These are phyloP conservation scores for Artibeus lituratus DNA, from an alignment of 2,797 vertebrate species.

Conservation along the genomic window DNA sequence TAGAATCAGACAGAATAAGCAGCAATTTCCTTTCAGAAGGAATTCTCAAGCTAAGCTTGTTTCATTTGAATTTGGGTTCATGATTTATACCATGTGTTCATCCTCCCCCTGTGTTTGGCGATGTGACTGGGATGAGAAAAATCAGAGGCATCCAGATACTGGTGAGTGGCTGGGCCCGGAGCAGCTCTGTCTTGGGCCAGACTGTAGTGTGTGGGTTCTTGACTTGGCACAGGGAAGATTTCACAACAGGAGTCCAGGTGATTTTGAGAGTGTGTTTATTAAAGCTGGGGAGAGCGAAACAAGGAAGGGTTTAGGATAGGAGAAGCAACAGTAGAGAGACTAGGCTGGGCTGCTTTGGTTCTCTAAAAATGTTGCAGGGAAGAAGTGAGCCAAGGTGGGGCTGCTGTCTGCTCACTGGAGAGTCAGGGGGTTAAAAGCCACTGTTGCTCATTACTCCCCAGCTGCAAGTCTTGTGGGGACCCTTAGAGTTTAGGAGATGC, in stretches of 20 bases:
- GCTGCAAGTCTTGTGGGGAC: not conserved
- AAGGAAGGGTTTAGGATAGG: not conserved
- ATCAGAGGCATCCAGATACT: not conserved
- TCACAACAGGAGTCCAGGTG: not conserved
- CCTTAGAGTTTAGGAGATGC: not conserved
- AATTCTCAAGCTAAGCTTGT: constrained; percentile 17
- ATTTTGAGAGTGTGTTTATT: not conserved
- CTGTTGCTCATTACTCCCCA: not conserved
- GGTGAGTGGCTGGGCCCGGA: not conserved
- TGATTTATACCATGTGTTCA: not conserved
- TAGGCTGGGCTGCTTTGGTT: not conserved
- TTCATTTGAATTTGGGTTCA: constrained; percentile 21
- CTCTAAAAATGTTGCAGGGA: not conserved
- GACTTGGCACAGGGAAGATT: not conserved
- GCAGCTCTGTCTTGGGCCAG: not conserved
- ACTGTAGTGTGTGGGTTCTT: not conserved
- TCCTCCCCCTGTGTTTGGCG: not conserved
- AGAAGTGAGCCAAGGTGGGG: not conserved
- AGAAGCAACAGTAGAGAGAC: not conserved
- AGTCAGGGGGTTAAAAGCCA: not conserved
- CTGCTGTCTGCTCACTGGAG: not conserved
- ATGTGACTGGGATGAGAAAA: not conserved
- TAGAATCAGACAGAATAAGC: not conserved
- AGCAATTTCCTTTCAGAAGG: not conserved
- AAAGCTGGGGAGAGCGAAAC: not conserved